A percentile compares a stretch with the other conserved stretches of the same genome.
These are phyloP conservation scores for Ceratosolen fusciceps DNA, from an alignment of 1,140 invertebrate species.

Conservation along the genomic window DNA sequence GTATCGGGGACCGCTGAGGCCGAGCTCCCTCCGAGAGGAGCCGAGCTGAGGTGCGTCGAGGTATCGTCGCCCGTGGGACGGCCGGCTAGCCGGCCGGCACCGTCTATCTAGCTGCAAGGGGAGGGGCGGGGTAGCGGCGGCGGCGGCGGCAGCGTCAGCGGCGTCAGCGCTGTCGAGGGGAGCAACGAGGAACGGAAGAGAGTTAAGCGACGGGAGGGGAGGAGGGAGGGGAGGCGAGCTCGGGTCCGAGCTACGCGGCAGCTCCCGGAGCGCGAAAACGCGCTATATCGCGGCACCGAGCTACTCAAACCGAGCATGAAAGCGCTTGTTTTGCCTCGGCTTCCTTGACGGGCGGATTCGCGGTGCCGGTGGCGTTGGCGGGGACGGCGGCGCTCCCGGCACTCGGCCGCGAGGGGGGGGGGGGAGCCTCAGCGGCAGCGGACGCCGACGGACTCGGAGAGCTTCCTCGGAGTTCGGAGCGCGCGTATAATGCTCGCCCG, in stretches of 20 bases:
- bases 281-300: conserved; percentile 31
- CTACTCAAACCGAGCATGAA: conserved; percentile 52
- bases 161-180: too few relatives aligned
- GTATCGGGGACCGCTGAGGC: neutral
- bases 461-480: neutral
- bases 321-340: conserved; percentile 48
- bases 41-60: neutral
- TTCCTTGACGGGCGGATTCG: too few relatives aligned
- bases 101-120: too few relatives aligned
- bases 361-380: too few relatives aligned
- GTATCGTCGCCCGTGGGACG: neutral
- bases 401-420: neutral
- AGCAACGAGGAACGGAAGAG: too few relatives aligned
- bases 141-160: too few relatives aligned
- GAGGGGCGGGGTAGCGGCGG: too few relatives aligned
- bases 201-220: too few relatives aligned
- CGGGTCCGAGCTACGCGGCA: neutral
- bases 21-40: neutral
- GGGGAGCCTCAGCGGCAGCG: neutral
- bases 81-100: too few relatives aligned
- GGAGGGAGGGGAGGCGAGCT: neutral
- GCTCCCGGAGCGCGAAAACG: conserved; percentile 36
- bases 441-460: neutral
- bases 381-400: too few relatives aligned
- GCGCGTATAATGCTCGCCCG: conserved; percentile 28